These are phyloP conservation scores for Diploptera punctata DNA, from an alignment of 2,888 invertebrate species.

Conservation along the genomic window DNA sequence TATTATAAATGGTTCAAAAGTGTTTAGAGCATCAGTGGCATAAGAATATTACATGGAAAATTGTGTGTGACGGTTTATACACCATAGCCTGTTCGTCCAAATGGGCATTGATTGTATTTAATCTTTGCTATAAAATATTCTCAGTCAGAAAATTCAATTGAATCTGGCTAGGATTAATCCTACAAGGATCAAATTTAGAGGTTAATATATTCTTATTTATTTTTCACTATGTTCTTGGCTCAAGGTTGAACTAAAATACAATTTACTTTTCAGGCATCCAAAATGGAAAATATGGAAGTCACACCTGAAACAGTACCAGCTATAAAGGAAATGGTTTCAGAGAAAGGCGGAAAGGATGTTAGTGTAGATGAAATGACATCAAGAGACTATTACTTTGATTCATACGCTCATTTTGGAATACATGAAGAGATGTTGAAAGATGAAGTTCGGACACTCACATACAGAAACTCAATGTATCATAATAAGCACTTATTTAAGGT, in stretches of 20 bases:
- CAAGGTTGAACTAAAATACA: not conserved
- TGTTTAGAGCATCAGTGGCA: no score
- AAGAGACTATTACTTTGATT: constrained; percentile 99
- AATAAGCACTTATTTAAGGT: constrained; percentile 95
- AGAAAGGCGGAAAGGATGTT: constrained; percentile 55
- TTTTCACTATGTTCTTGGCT: no score
- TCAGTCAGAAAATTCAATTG: no score
- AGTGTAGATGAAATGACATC: constrained; percentile 98
- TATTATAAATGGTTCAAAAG: no score
- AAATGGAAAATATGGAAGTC: constrained; percentile 63
- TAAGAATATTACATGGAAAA: no score
- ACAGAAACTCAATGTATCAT: constrained; percentile 99
- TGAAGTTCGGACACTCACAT: constrained; percentile 97
- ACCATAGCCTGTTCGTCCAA: no score
- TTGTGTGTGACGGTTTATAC: no score
- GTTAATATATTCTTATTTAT: no score
- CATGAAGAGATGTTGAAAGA: constrained; percentile 99
- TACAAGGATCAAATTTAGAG: no score
- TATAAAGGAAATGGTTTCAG: constrained; percentile 41
- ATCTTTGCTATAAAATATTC: no score
- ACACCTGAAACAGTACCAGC: constrained; percentile 45
- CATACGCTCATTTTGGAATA: constrained; percentile 99
- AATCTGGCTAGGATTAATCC: no score
- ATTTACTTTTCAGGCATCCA: constrained; percentile 42
- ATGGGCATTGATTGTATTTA: no score